Conservation (phyloP, 2,113 vertebrate genomes). For the Otus sunia region DNA sequence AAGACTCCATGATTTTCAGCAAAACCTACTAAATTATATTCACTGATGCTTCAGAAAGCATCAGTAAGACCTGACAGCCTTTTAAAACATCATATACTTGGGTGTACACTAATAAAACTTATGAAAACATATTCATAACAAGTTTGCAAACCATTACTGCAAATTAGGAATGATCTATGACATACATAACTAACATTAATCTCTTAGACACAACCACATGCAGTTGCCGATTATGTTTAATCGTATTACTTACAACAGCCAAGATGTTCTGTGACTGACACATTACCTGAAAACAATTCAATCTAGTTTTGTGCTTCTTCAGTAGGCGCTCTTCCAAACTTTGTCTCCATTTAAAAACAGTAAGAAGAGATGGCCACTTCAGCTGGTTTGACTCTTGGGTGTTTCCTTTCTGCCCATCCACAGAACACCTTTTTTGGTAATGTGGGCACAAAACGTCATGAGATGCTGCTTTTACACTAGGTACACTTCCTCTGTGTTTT, state of each 20-base stretch:
- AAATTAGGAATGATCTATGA: not conserved
- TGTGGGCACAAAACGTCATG: not conserved
- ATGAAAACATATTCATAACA: not conserved
- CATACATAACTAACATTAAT: not conserved
- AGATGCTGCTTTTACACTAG: conserved; percentile 46
- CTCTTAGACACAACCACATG: not conserved
- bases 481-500: conserved; percentile 69
- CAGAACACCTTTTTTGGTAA: conserved; percentile 67
- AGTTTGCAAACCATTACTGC: not conserved
- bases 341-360: conserved; percentile 74
- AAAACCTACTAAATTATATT: not conserved
- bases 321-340: conserved; percentile 67
- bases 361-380: conserved; percentile 71
- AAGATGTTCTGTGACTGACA: not conserved
- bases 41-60: not conserved
- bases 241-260: not conserved
- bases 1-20: not conserved
- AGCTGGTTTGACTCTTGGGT: conserved; percentile 53
- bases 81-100: not conserved
- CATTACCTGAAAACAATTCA: conserved; percentile 73
- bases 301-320: conserved; percentile 54
- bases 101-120: not conserved
- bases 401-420: conserved; percentile 57
- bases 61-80: not conserved
- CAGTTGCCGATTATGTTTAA: not conserved